phyloP scores from a whole-genome alignment of 2,888 invertebrate genomes.

The Criorhina ranunculi region DNA sequence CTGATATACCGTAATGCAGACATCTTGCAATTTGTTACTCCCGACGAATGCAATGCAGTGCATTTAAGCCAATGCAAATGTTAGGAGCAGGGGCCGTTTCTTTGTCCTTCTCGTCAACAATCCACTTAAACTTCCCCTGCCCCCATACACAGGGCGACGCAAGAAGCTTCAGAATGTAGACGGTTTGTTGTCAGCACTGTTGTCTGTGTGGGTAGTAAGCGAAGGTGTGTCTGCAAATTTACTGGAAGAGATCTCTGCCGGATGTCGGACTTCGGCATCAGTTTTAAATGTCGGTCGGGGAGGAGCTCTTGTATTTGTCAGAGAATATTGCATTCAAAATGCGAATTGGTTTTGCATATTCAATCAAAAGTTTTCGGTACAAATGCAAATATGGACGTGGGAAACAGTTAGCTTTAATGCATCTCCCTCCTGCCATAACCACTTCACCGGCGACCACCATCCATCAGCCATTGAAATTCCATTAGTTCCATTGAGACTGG shows the following conservation, averaged over 20 bases:
- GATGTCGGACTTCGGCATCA: conserved; percentile 53
- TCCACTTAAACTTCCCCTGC: conserved; percentile 32
- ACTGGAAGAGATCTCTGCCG: conserved; percentile 28
- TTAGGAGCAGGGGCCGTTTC: background rate
- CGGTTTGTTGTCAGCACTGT: conserved; percentile 18
- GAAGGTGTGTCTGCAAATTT: conserved; percentile 42
- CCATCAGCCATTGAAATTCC: conserved; percentile 61
- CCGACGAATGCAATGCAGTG: conserved; percentile 51
- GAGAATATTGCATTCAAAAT: conserved; percentile 72
- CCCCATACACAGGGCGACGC: background rate
- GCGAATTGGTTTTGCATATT: conserved; percentile 77
- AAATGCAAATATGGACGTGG: conserved; percentile 75
- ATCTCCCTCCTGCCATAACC: conserved; percentile 54
- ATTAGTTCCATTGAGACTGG: conserved; percentile 45
- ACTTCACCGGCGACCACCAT: conserved; percentile 34
- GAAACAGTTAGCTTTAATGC: conserved; percentile 66
- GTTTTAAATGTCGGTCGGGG: background rate
- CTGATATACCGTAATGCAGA: conserved; percentile 65
- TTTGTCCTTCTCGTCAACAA: conserved; percentile 14
- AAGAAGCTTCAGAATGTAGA: background rate
- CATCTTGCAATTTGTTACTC: conserved; percentile 64
- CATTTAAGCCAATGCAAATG: too few relatives aligned
- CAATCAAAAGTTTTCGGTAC: conserved; percentile 77
- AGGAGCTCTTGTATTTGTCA: conserved; percentile 32
- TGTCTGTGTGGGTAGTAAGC: background rate